A percentile compares a stretch with the other conserved stretches of the same genome.
phyloP scores from a whole-genome alignment of 2,797 vertebrate genomes.

The Ispidina lecontei region DNA sequence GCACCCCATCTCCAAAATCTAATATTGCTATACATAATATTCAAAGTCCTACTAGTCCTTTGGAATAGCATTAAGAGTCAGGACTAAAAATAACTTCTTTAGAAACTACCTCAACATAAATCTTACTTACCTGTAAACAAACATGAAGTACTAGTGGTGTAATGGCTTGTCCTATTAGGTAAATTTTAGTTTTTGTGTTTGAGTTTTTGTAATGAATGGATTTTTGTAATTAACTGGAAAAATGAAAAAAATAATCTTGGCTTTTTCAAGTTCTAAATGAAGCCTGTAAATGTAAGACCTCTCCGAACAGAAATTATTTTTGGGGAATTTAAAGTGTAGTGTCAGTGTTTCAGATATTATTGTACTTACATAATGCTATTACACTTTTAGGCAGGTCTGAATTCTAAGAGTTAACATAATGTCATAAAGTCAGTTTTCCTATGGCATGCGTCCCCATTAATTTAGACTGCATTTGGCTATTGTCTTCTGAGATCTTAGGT shows the following conservation, averaged over 20 bases:
- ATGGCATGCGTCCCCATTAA: neutral
- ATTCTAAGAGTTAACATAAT: neutral
- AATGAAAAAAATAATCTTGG: neutral
- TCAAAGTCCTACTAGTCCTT: neutral
- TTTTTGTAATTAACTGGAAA: neutral
- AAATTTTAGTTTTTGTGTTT: neutral
- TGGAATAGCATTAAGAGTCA: neutral
- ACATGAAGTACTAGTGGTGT: neutral
- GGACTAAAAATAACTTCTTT: neutral
- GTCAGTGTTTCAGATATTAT: neutral
- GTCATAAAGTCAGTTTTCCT: neutral
- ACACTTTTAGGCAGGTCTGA: neutral
- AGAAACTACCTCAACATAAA: neutral
- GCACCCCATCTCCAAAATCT: neutral
- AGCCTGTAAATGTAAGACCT: neutral
- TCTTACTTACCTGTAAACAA: neutral
- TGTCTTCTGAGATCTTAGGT: neutral
- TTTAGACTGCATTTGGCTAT: neutral
- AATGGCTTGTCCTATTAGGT: neutral
- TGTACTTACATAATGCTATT: neutral
- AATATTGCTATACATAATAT: neutral
- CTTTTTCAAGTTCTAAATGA: neutral
- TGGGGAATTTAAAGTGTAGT: rapidly evolving
- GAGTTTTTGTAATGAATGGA: neutral
- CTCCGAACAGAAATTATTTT: neutral